These are phyloP conservation scores for Sinosuthora webbiana DNA, from an alignment of 2,113 vertebrate species.

Conservation along the genomic window DNA sequence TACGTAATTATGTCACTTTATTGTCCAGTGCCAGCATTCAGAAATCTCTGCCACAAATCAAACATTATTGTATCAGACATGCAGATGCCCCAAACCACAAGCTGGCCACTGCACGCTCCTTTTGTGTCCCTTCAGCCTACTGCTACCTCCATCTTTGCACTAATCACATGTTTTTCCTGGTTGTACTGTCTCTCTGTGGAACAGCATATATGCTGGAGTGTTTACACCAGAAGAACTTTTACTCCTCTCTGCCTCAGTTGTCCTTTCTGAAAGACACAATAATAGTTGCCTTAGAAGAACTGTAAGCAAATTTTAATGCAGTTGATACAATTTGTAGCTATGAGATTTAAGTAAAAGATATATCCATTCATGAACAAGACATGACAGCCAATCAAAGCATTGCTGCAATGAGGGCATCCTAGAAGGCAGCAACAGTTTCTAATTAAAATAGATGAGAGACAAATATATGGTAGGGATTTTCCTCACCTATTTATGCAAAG, in stretches of 20 bases:
- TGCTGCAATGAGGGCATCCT: background rate
- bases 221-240: background rate
- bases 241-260: background rate
- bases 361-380: background rate
- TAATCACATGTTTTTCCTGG: background rate
- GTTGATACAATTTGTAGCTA: background rate
- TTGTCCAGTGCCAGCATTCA: rapidly evolving
- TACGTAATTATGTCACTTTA: background rate
- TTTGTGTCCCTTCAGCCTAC: background rate
- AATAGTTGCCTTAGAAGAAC: background rate
- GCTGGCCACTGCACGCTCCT: rapidly evolving
- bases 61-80: background rate
- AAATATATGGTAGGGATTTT: background rate
- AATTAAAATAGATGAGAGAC: background rate
- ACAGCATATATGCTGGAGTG: background rate
- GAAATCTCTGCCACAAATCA: background rate
- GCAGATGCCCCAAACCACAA: background rate
- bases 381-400: background rate
- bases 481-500: background rate
- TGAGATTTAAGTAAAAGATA: background rate
- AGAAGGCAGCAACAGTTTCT: background rate
- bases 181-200: background rate
- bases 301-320: background rate
- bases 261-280: background rate
- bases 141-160: background rate